Percentiles rank a stretch among this genome's conserved stretches.
phyloP scores from a whole-genome alignment of 2,113 vertebrate genomes.

The Psettodes erumei region DNA sequence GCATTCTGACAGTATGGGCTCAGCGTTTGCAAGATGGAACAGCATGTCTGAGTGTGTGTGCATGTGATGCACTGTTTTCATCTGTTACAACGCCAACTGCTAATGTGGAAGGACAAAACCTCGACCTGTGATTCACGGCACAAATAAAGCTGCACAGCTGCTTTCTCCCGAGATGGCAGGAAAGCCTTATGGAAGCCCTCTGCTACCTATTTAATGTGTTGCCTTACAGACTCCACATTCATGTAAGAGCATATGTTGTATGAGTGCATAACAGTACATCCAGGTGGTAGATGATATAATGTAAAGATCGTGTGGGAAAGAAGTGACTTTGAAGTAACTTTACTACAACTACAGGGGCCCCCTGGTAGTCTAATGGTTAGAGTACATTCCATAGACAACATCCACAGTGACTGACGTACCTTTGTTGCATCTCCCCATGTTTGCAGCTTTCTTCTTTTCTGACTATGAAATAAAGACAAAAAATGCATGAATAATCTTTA shows the following conservation, averaged over 20 bases:
- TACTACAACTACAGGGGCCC: neutral
- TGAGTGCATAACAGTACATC: neutral
- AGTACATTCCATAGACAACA: too few species aligned
- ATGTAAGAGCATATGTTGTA: constrained; percentile 7
- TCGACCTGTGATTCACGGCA: constrained; percentile 9
- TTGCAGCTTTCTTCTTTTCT: too few species aligned
- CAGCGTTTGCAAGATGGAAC: neutral
- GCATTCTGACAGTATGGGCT: neutral
- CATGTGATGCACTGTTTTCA: neutral
- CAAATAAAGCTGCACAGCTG: constrained; percentile 3
- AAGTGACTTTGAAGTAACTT: neutral
- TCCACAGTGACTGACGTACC: too few species aligned
- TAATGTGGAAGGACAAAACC: neutral
- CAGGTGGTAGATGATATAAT: neutral
- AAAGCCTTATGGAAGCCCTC: constrained; percentile 12
- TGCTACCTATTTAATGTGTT: constrained; percentile 8
- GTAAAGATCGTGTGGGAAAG: neutral
- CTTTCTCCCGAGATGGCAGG: constrained; percentile 17
- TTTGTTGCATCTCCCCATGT: too few species aligned
- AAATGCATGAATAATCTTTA: too few species aligned
- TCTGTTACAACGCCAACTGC: neutral
- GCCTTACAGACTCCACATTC: neutral
- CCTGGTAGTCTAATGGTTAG: too few species aligned
- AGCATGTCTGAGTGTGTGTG: neutral
- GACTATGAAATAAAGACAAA: too few species aligned